Percentiles rank a stretch among this genome's conserved stretches.
Conservation (phyloP, 1,140 invertebrate genomes). For the Aricia agestis region DNA sequence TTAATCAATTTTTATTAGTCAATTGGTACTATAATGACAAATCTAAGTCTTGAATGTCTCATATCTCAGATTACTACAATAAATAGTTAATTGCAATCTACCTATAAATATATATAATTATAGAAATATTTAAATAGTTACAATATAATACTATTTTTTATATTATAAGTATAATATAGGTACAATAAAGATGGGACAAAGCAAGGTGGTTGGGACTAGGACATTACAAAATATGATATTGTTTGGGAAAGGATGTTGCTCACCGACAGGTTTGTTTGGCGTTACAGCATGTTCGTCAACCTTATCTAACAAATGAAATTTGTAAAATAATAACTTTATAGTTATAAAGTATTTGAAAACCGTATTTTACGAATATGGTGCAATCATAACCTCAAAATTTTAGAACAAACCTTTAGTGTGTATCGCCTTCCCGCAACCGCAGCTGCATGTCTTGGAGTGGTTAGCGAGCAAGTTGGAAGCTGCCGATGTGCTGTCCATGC, state of each 20-base stretch:
- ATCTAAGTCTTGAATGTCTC: too few species aligned
- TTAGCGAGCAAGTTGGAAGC: conserved; percentile 56
- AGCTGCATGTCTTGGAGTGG: conserved; percentile 77
- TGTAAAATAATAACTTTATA: conserved; percentile 20
- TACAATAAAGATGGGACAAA: too few species aligned
- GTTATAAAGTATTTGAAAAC: not conserved
- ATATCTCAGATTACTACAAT: too few species aligned
- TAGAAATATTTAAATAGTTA: too few species aligned
- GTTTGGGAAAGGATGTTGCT: conserved; percentile 31
- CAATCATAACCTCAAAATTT: conserved; percentile 65
- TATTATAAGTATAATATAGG: too few species aligned
- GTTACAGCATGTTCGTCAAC: conserved; percentile 39
- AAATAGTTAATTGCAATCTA: too few species aligned
- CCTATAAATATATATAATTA: too few species aligned
- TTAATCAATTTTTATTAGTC: too few species aligned
- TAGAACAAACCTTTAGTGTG: conserved; percentile 82
- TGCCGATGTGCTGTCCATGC: conserved; percentile 45
- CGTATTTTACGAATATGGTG: conserved; percentile 31
- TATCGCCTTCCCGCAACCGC: conserved; percentile 78
- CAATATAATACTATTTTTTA: too few species aligned
- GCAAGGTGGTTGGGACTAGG: too few species aligned
- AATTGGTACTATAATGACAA: too few species aligned
- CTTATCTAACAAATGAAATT: conserved; percentile 38
- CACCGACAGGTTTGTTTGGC: conserved; percentile 53
- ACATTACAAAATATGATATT: too few species aligned